Conservation (phyloP, 2,888 invertebrate genomes). For the Beris morrisii region DNA sequence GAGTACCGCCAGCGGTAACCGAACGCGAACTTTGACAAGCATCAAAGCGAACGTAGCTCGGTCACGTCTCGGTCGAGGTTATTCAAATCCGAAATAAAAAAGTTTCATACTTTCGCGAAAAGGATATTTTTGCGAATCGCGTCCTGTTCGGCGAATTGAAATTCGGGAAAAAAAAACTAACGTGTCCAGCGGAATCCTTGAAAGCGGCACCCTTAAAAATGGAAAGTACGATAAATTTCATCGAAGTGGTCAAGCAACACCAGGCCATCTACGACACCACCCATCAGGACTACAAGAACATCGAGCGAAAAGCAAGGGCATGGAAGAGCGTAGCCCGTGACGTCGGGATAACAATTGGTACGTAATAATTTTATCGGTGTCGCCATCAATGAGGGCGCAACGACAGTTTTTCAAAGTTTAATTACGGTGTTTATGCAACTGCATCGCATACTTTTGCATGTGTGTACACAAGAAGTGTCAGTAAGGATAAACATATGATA, state of each 20-base stretch:
- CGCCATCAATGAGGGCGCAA: not conserved
- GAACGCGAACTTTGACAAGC: conserved; percentile 13
- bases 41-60: not conserved
- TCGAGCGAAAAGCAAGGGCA: conserved; percentile 53
- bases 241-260: conserved; percentile 54
- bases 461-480: no score
- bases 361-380: conserved; percentile 34
- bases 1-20: conserved; percentile 38
- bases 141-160: not conserved
- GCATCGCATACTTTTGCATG: no score
- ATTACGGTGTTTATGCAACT: no score
- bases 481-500: no score
- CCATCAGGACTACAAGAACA: conserved; percentile 55
- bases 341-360: conserved; percentile 55
- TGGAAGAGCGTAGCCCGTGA: conserved; percentile 54
- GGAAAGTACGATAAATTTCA: conserved; percentile 54
- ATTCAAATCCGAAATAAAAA: not conserved
- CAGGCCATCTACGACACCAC: conserved; percentile 55
- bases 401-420: not conserved
- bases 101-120: not conserved
- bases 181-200: conserved; percentile 9
- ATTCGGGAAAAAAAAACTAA: not conserved
- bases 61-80: conserved; percentile 2
- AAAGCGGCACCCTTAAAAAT: conserved; percentile 43
- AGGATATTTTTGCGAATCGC: conserved; percentile 3